These are phyloP conservation scores for Hirtodrosophila confusa DNA, from an alignment of 2,888 invertebrate species.

Conservation along the genomic window DNA sequence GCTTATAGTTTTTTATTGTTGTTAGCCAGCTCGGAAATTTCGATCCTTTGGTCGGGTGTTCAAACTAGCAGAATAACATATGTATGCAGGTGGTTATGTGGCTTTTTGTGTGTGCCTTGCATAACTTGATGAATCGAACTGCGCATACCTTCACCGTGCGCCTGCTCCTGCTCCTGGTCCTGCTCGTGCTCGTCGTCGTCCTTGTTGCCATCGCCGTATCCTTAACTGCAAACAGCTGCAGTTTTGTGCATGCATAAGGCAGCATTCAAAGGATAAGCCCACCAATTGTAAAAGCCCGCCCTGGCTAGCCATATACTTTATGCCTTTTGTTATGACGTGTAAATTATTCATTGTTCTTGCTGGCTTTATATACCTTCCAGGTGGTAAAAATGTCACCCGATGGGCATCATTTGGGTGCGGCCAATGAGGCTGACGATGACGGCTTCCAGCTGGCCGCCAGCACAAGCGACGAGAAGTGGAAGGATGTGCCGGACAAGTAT, in stretches of 20 bases:
- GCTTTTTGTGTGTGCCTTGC: too few species aligned
- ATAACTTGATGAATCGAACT: slow-evolving; percentile 6
- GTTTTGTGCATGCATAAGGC: slow-evolving; percentile 8
- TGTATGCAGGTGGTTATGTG: too few species aligned
- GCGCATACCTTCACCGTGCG: background rate
- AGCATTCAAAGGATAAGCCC: slow-evolving; percentile 1
- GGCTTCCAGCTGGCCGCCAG: slow-evolving; percentile 63
- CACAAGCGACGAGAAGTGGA: slow-evolving; percentile 69
- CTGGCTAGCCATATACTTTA: background rate
- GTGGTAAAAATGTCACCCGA: slow-evolving; percentile 66
- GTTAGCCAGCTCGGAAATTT: too few species aligned
- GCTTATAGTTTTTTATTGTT: too few species aligned
- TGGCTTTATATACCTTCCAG: slow-evolving; percentile 36
- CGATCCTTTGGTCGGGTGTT: too few species aligned
- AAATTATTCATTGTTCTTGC: slow-evolving; percentile 24
- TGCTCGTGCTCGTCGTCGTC: background rate
- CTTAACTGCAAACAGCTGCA: slow-evolving; percentile 4
- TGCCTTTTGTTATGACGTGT: slow-evolving; percentile 30
- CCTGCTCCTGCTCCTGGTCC: too few species aligned
- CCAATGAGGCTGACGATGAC: slow-evolving; percentile 26
- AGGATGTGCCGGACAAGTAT: slow-evolving; percentile 83
- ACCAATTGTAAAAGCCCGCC: slow-evolving; percentile 28
- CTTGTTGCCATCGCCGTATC: background rate
- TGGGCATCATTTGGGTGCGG: slow-evolving; percentile 51
- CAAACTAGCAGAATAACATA: too few species aligned